Evolutionary conservation across 2,797 vertebrate species (phyloP), one percentile per base, ranked within the genome.

Genomic region (Sardinella longiceps): DNA sequence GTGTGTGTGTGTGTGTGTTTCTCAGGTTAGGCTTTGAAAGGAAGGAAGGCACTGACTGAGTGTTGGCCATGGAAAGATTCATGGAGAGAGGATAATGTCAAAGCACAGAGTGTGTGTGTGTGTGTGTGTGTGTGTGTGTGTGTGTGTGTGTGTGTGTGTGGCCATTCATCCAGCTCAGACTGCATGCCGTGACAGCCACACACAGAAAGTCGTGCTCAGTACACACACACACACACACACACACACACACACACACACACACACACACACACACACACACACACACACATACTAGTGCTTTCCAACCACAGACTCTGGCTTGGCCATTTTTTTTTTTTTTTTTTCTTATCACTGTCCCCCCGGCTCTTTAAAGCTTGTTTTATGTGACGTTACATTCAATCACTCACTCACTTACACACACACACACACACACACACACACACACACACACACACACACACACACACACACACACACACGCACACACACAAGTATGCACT

Each of bases 21-120:
- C 18, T 77, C 70, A 77, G 70, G 70, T 77, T 77, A 43, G 1
- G 70, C 70, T 43, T 77, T 43, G 70, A 77, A 39, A 37, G 63
- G 11, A 53, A 53, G 48, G 70, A 23, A 70, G 28, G 63, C 25
- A n/a, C n/a, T n/a, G n/a, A 18, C 70, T 43, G 70, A 39, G 33
- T 33, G 33, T 77, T 43, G 70, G 70, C 37, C 33, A 77, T 20
- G 20, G 70, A 43, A 37, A 77, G 70, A 77, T 39, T 39, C 33
- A 77, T 43, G 70, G 37, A 77, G 70, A 77, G 70, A 77, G 70
- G 70, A 39, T 77, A 39, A 77, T 77, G 70, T 77, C 70, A 77
- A 33, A 20, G 37, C 33, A 23, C 18, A 20, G 33, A 37, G 15
- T 70, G 63, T 70, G 63, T 70, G 23, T n/a, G 23, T 63, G 58